Base-by-base conservation (phyloP, 2,888 invertebrate species). In the Rosalia funebris region DNA sequence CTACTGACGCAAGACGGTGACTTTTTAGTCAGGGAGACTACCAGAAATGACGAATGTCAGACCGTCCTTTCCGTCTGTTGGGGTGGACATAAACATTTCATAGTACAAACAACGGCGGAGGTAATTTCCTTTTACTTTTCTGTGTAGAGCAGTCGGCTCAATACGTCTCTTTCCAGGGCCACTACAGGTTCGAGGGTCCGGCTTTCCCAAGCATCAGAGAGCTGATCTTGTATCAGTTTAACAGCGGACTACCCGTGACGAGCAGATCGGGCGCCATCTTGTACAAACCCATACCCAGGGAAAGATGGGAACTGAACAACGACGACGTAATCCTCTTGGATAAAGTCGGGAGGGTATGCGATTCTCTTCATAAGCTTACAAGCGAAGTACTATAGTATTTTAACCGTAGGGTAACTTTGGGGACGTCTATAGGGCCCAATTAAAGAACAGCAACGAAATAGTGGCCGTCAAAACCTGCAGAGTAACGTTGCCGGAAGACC, bases 351-450 rank as follows among this genome's bases (percentile, higher is more conserved):
- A 86, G 94, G 82, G 96, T 96, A 82, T n/a, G n/a, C n/a, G n/a
- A n/a, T n/a, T n/a, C n/a, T n/a, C n/a, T n/a, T n/a, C n/a, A n/a
- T n/a, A n/a, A n/a, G n/a, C n/a, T n/a, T n/a, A n/a, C n/a, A n/a
- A n/a, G n/a, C n/a, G n/a, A n/a, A n/a, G n/a, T n/a, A n/a, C n/a
- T n/a, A n/a, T n/a, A n/a, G n/a, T n/a, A n/a, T n/a, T n/a, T n/a
- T n/a, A n/a, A n/a, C n/a, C n/a, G n/a, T 14, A 97, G 96, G 98
- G 98, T 45, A 97, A 98, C 81, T 98, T 98, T 82, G 98, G 98
- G 1, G 97, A 98, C 82, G 98, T 98, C 1, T 96, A 95, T 83
- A 93, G 93, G 81, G 97, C 96, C 1, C 88, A 91, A 56, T 85
- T 96, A 36, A 91, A 91, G 81, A 89, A 89, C 10, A 90, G 91